Percentiles rank a stretch among this genome's conserved stretches.
These are phyloP conservation scores for Candoia aspera DNA, from an alignment of 2,113 vertebrate species.

Conservation along the genomic window DNA sequence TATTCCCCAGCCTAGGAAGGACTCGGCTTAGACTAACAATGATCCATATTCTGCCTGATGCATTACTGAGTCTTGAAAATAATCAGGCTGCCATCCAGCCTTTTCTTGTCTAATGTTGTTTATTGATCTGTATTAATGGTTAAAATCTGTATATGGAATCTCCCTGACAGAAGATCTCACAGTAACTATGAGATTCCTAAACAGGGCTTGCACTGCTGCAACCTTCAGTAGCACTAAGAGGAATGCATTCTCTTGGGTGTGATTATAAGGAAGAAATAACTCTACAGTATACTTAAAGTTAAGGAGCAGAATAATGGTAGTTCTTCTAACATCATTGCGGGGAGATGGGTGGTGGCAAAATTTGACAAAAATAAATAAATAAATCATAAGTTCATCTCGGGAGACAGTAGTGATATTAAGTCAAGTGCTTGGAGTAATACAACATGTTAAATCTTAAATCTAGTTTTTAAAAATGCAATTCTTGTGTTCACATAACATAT, in stretches of 20 bases:
- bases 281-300: not conserved
- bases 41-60: not conserved
- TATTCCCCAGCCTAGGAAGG: not conserved
- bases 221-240: not conserved
- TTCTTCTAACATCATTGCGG: not conserved
- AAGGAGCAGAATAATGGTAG: not conserved
- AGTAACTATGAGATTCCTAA: not conserved
- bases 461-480: not conserved
- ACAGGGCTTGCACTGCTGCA: not conserved
- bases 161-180: not conserved
- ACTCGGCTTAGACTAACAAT: not conserved
- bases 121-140: not conserved
- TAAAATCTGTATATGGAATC: not conserved
- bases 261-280: not conserved
- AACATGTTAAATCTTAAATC: not conserved
- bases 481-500: not conserved
- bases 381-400: not conserved
- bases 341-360: too few species aligned
- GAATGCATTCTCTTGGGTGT: not conserved
- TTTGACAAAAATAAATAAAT: too few species aligned
- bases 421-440: not conserved
- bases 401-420: not conserved
- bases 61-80: not conserved
- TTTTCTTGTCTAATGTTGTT: not conserved
- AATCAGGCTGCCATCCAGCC: not conserved